Evolutionary conservation across 1,140 invertebrate species (phyloP), one percentile per base, ranked within the genome.

Genomic region (Aplysia californica): DNA sequence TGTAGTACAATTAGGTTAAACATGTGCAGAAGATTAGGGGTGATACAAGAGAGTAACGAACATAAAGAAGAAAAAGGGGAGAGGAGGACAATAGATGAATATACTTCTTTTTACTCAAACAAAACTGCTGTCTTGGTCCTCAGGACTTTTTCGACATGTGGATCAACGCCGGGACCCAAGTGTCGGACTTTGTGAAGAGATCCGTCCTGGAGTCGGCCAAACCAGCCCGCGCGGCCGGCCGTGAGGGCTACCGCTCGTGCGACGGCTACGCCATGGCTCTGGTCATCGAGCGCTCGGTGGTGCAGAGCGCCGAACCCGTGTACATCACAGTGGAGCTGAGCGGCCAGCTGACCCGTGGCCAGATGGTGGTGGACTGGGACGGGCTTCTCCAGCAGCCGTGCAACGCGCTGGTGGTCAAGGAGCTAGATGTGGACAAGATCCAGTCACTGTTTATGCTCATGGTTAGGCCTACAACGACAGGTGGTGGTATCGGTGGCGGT

Each of bases 341-440:
- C 33, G 86, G 86, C 1, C 66, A 82, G 44, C 41, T 81, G n/a
- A 85, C 85, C 31, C 58, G 83, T 0, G 86, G 83, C 33, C 85
- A 86, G 79, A 85, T 87, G 85, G 82, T 87, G 0, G 79, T 84
- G 1, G 85, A 87, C 72, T 85, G 85, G 82, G 58, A 69, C 4
- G 75, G 68, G 20, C 26, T 59, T 1, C 41, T 82, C n/a, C 50
- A 61, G n/a, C 80, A 81, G 55, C 41, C 69, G 10, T 67, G 66
- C n/a, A 86, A 86, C 76, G 77, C 84, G 4, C 77, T 59, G 21
- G 71, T 87, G 20, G 75, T 86, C 1, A 82, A 75, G 29, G 80
- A 82, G 72, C 65, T 86, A 23, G 77, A 86, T 59, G 69, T 79
- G 15, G 70, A 68, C 29, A 77, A 65, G 33, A 67, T 76, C 20